Percentiles rank a stretch among this genome's conserved stretches.
Conservation (phyloP, 1,140 invertebrate genomes). For the Phortica variegata region DNA sequence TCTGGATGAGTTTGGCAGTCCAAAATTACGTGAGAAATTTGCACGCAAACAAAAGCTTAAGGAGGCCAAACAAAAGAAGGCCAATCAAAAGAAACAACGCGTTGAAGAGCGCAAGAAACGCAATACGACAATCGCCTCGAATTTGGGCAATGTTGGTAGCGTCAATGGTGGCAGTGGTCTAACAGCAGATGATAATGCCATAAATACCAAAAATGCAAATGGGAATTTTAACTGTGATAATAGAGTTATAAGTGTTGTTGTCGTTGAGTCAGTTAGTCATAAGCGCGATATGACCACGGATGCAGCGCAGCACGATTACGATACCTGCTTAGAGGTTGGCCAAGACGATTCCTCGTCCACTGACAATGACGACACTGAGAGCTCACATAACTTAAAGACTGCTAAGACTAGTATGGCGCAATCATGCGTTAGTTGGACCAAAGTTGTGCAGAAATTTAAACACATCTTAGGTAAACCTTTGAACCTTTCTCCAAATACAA, state of each 20-base stretch:
- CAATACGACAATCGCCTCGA: constrained; percentile 45
- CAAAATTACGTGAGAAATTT: constrained; percentile 52
- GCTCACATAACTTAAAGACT: constrained; percentile 37
- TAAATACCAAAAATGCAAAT: background rate
- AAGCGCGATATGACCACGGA: background rate
- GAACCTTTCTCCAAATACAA: background rate
- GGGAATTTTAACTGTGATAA: constrained; percentile 26
- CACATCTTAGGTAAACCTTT: constrained; percentile 48
- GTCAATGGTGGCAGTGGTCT: constrained; percentile 22
- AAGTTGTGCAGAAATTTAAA: constrained; percentile 53
- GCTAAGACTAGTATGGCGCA: constrained; percentile 39
- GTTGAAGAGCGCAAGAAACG: constrained; percentile 48
- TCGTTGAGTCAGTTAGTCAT: constrained; percentile 16
- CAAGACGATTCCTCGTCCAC: background rate
- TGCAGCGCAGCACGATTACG: no score
- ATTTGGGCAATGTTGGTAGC: constrained; percentile 34
- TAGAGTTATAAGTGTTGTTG: constrained; percentile 20
- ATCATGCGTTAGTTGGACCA: constrained; percentile 55
- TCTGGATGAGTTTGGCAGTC: constrained; percentile 55
- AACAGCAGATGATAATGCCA: background rate
- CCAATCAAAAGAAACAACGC: constrained; percentile 29
- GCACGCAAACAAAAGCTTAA: constrained; percentile 47
- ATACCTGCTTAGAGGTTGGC: no score
- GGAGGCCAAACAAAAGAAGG: constrained; percentile 37
- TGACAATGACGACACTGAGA: constrained; percentile 9